Conservation (phyloP, 1,140 invertebrate species). For the Scaptomyza pallida region DNA sequence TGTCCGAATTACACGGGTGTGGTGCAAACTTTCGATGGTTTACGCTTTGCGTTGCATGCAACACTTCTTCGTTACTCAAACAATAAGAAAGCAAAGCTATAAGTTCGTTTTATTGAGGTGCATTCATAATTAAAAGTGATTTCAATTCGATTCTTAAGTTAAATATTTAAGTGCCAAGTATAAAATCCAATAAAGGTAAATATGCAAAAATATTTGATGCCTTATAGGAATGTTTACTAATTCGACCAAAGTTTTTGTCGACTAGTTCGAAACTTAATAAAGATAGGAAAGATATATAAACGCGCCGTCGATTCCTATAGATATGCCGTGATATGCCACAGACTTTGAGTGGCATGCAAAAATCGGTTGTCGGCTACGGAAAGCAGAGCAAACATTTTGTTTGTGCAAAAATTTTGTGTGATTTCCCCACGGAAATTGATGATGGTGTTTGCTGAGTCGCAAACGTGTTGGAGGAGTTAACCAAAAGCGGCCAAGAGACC, state of each 20-base stretch:
- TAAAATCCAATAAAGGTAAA: conserved; percentile 2
- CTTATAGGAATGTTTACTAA: background rate
- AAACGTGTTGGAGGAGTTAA: conserved; percentile 78
- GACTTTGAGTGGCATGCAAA: conserved; percentile 26
- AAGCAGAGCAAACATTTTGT: conserved; percentile 74
- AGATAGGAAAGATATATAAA: background rate
- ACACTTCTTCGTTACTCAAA: background rate
- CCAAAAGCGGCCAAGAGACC: conserved; percentile 32
- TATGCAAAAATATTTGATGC: background rate
- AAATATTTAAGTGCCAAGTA: too few species aligned
- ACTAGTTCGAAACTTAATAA: too few species aligned
- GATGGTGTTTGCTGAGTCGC: conserved; percentile 81
- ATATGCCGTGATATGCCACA: conserved; percentile 10
- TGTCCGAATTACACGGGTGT: background rate
- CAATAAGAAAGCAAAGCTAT: background rate
- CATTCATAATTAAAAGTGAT: too few species aligned
- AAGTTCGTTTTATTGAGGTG: background rate
- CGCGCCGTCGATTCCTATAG: background rate
- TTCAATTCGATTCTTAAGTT: too few species aligned
- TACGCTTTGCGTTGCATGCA: background rate
- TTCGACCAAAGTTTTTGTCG: background rate
- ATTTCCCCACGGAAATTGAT: conserved; percentile 82
- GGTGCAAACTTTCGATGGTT: background rate
- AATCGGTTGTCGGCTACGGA: conserved; percentile 29
- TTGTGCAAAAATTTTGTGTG: conserved; percentile 82